phyloP scores from a whole-genome alignment of 2,113 vertebrate species.

The Gymnocephalus cernua region DNA sequence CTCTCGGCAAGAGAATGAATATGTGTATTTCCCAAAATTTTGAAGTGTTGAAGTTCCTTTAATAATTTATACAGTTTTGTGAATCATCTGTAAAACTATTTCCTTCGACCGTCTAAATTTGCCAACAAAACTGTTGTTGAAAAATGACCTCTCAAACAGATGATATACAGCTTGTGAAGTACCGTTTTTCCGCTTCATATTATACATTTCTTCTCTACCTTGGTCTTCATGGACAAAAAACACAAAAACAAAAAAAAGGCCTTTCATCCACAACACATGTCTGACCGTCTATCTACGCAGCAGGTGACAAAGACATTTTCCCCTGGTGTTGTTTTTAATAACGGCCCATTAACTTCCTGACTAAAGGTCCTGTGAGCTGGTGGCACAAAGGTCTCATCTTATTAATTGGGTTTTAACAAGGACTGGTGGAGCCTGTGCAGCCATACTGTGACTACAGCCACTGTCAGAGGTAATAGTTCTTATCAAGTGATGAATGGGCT shows the following conservation, averaged over 20 bases:
- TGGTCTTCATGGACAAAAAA: constrained; percentile 20
- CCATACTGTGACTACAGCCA: constrained; percentile 54
- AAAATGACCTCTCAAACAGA: neutral
- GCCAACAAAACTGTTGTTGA: neutral
- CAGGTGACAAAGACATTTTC: constrained; percentile 64
- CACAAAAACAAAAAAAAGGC: no score
- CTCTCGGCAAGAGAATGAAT: no score
- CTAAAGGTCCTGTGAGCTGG: constrained; percentile 70
- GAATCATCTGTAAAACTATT: neutral
- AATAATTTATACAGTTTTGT: neutral
- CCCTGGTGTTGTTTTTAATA: constrained; percentile 64
- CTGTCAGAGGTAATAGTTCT: constrained; percentile 67
- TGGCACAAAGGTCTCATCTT: constrained; percentile 56
- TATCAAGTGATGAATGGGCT: constrained; percentile 75
- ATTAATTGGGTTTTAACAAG: constrained; percentile 77
- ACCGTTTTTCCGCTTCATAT: constrained; percentile 6
- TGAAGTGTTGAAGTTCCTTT: no score
- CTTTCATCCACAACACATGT: constrained; percentile 34
- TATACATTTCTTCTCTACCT: constrained; percentile 4
- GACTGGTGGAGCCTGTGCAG: constrained; percentile 41
- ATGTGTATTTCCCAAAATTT: neutral
- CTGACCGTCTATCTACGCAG: constrained; percentile 42
- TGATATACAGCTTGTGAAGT: neutral
- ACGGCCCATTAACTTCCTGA: constrained; percentile 77
- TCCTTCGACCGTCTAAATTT: neutral